phyloP scores from a whole-genome alignment of 2,113 vertebrate genomes.

The Phoxinus phoxinus region DNA sequence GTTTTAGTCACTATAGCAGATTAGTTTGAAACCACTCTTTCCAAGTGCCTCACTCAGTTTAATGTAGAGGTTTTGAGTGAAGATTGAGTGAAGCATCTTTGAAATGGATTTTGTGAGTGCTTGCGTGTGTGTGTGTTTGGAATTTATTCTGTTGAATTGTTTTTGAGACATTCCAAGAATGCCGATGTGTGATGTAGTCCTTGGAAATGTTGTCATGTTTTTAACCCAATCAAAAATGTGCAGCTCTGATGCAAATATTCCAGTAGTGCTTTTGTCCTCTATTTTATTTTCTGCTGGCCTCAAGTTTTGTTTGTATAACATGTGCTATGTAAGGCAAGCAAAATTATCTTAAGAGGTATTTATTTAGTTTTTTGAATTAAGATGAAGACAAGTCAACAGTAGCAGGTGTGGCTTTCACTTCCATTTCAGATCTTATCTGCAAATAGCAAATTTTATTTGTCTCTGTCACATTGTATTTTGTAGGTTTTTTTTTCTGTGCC shows the following conservation, averaged over 20 bases:
- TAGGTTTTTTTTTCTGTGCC: not conserved
- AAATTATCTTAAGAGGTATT: not conserved
- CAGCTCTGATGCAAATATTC: not conserved
- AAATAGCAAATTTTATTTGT: not conserved
- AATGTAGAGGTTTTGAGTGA: conserved; percentile 53
- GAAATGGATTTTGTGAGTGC: conserved; percentile 14
- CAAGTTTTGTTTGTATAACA: conserved; percentile 3
- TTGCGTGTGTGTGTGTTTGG: not conserved
- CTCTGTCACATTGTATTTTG: not conserved
- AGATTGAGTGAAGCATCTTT: conserved; percentile 52
- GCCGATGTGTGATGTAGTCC: conserved; percentile 3
- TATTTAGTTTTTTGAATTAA: not conserved
- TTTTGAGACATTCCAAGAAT: conserved; percentile 24
- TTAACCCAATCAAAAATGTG: conserved; percentile 3
- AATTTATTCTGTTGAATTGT: conserved; percentile 4
- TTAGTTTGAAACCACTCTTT: conserved; percentile 72
- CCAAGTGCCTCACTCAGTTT: conserved; percentile 75
- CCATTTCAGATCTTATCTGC: not conserved
- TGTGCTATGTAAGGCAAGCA: conserved; percentile 2
- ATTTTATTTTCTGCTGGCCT: not conserved
- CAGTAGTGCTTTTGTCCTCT: not conserved
- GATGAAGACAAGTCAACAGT: not conserved
- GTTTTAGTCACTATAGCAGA: conserved; percentile 48
- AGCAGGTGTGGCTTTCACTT: conserved; percentile 1
- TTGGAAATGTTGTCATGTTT: conserved; percentile 20